Evolutionary conservation across 2,797 vertebrate species (phyloP).

Genomic region (Lates japonicus): DNA sequence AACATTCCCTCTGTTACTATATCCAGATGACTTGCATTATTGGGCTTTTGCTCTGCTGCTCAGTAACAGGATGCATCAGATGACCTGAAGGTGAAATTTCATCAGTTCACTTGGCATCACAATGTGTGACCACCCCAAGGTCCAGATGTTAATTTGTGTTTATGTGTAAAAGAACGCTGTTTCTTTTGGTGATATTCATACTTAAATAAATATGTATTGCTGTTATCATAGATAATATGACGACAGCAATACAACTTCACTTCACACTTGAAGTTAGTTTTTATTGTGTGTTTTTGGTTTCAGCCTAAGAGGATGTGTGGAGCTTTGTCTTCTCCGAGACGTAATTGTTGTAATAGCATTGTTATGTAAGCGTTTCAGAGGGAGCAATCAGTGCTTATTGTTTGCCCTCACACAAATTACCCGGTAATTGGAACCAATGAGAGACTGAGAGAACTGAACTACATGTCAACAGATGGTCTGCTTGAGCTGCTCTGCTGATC

Average conservation of each 20-base stretch:
- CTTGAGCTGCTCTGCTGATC: slow-evolving; percentile 10
- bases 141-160: background rate
- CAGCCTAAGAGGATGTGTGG: background rate
- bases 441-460: slow-evolving; percentile 15
- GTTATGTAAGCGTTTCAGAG: slow-evolving; percentile 63
- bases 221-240: background rate
- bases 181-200: background rate
- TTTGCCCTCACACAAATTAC: slow-evolving; percentile 52
- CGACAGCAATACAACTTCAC: background rate
- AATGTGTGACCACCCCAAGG: background rate
- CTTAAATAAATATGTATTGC: background rate
- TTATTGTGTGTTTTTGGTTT: slow-evolving; percentile 5
- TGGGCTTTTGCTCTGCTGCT: slow-evolving; percentile 33
- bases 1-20: slow-evolving; percentile 20
- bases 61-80: slow-evolving; percentile 30
- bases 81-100: slow-evolving; percentile 55
- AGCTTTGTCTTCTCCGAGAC: slow-evolving; percentile 19
- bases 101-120: slow-evolving; percentile 36
- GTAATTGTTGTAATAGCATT: slow-evolving; percentile 45
- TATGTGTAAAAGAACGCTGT: background rate
- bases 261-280: slow-evolving; percentile 5
- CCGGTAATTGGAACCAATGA: slow-evolving; percentile 56
- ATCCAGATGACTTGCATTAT: slow-evolving; percentile 36
- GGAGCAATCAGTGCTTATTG: slow-evolving; percentile 48
- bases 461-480: background rate